Evolutionary conservation across 2,888 invertebrate species (phyloP).

Genomic region (Rotaria magnacalcarata): DNA sequence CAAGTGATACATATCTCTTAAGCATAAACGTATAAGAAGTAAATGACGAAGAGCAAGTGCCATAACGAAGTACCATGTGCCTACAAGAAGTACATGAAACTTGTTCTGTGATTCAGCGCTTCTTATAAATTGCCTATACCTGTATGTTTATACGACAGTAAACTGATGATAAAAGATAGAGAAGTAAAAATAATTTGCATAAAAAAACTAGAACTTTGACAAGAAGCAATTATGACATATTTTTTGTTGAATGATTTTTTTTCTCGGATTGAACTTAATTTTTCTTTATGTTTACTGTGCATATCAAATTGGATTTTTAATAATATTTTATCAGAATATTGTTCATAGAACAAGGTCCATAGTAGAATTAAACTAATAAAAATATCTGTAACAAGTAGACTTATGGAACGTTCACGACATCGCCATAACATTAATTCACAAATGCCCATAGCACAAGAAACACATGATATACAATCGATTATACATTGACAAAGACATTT

Average conservation of each 20-base stretch:
- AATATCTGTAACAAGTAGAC: neutral
- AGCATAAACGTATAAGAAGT: constrained; percentile 12
- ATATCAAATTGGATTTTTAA: neutral
- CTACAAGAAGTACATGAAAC: neutral
- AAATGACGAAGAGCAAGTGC: constrained; percentile 7
- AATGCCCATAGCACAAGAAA: neutral
- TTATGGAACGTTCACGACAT: neutral
- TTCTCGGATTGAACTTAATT: neutral
- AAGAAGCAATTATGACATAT: neutral
- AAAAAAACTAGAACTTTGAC: neutral
- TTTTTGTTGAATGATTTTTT: neutral
- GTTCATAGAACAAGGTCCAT: constrained; percentile 2
- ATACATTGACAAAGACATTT: constrained; percentile 1
- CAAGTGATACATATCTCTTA: neutral
- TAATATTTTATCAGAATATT: constrained; percentile 5
- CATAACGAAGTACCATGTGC: neutral
- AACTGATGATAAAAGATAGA: neutral
- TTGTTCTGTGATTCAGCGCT: too few relatives aligned
- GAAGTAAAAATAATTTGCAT: neutral
- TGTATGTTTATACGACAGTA: neutral
- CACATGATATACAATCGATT: neutral
- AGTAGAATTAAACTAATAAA: neutral
- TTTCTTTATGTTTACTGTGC: neutral
- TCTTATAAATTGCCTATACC: neutral
- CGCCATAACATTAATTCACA: neutral